Base-by-base conservation (phyloP, 2,113 vertebrate genomes). In the Macquaria australasica region DNA sequence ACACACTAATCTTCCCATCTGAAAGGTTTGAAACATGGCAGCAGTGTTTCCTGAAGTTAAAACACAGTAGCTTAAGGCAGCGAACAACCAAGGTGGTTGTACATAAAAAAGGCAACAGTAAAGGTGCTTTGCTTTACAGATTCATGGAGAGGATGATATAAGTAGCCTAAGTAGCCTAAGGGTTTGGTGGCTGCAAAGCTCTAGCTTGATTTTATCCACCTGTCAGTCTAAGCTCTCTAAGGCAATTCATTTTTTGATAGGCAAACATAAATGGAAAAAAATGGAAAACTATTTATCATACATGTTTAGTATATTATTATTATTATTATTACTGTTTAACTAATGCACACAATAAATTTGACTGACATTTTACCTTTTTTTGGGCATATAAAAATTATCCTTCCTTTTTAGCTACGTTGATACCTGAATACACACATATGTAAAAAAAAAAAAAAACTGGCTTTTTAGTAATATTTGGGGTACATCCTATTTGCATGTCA, bases 1-100 rank as follows among this genome's bases (percentile, higher is more conserved):
- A 85, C 74, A 86, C 83, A 87, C 87, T 94, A 94, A 96, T 95
- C 93, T 93, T 91, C 63, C 91, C 81, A 93, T 94, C 92, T 94
- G 92, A 93, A 93, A 90, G 81, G 87, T 84, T 88, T 87, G 83
- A 91, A 93, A 93, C 81, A 85, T 83, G 85, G 91, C 85, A 86
- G 82, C 83, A 77, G 86, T 90, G 84, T 92, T 93, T 94, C 86
- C 87, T 86, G 67, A 72, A 90, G 91, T 93, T 93, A 93, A 94
- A 93, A 93, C 92, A 92, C 73, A 81, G 87, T 86, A 87, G 85
- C 94, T 96, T 86, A 88, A 92, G 91, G 94, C 92, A 70, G 21
- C 14, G 39, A 89, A 86, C 87, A 82, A 83, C 85, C 80, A 45
- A 83, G 84, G 86, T 82, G 66, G 87, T 78, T 92, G 77, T 88